These are phyloP conservation scores for Iselma pallidipennis DNA, from an alignment of 2,888 invertebrate species.

Conservation along the genomic window DNA sequence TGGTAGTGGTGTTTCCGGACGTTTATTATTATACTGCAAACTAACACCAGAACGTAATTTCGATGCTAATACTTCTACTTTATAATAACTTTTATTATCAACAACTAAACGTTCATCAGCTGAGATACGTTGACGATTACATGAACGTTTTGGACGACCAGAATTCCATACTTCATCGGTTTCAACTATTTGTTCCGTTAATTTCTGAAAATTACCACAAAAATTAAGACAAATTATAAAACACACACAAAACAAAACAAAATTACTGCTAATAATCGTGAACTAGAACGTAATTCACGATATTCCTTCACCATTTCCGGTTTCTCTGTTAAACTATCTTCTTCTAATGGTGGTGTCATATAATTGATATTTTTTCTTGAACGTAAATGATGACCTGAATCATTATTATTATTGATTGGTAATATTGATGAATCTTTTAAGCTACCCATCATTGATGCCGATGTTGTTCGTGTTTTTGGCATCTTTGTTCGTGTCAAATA, in stretches of 20 bases:
- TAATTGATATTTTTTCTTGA: constrained; percentile 53
- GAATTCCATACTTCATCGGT: constrained; percentile 49
- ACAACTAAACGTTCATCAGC: constrained; percentile 61
- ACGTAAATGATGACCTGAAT: constrained; percentile 50
- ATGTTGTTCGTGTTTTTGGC: constrained; percentile 32
- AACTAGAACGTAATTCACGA: constrained; percentile 48
- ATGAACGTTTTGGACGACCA: constrained; percentile 49
- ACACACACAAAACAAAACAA: too few species aligned
- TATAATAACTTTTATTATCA: constrained; percentile 65
- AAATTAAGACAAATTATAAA: too few species aligned
- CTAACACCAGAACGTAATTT: constrained; percentile 65
- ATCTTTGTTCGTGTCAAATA: constrained; percentile 32
- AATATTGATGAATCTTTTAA: constrained; percentile 37
- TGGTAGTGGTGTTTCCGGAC: constrained; percentile 26
- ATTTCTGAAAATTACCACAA: constrained; percentile 33
- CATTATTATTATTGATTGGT: constrained; percentile 43
- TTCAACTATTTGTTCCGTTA: constrained; percentile 27
- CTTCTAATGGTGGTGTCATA: constrained; percentile 52
- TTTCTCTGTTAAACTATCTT: constrained; percentile 48
- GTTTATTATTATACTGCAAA: constrained; percentile 20
- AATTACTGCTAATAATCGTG: constrained; percentile 46
- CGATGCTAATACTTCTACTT: constrained; percentile 71
- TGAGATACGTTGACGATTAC: constrained; percentile 50
- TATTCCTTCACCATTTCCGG: constrained; percentile 43
- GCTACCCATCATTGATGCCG: constrained; percentile 25